phyloP scores from a whole-genome alignment of 2,888 invertebrate species.

The Drosophila falleni region DNA sequence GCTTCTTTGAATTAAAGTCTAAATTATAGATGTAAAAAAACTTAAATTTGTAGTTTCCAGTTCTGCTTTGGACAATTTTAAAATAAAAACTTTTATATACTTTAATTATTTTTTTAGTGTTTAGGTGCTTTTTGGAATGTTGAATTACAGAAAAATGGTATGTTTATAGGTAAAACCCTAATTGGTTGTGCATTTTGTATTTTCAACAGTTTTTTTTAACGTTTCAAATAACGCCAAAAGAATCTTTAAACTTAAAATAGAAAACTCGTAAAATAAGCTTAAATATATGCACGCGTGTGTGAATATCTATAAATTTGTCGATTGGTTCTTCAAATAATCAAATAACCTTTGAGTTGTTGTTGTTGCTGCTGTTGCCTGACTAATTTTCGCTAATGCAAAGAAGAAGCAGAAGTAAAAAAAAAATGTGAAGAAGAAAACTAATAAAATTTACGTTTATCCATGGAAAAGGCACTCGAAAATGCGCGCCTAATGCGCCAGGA shows the following conservation, averaged over 20 bases:
- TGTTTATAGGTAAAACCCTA: too few species aligned
- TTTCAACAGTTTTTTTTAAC: neutral
- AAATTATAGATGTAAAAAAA: too few species aligned
- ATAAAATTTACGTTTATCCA: constrained; percentile 81
- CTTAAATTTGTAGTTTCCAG: too few species aligned
- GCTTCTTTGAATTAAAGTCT: too few species aligned
- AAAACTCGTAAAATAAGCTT: constrained; percentile 33
- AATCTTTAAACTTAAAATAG: constrained; percentile 27
- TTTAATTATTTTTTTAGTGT: too few species aligned
- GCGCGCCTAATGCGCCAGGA: constrained; percentile 74
- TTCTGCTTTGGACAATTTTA: too few species aligned
- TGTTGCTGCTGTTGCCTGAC: constrained; percentile 53
- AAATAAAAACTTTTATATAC: too few species aligned
- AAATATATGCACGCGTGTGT: neutral
- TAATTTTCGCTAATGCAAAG: constrained; percentile 80
- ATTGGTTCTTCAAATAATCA: constrained; percentile 62
- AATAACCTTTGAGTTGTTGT: constrained; percentile 63
- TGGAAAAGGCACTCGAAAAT: constrained; percentile 78
- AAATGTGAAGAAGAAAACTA: constrained; percentile 59
- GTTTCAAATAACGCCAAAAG: neutral
- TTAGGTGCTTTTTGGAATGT: too few species aligned
- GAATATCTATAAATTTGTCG: constrained; percentile 36
- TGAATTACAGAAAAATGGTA: too few species aligned
- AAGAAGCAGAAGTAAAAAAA: constrained; percentile 33
- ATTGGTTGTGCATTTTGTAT: too few species aligned